These are phyloP conservation scores for Erebia ligea DNA, from an alignment of 2,888 invertebrate species.

Conservation along the genomic window DNA sequence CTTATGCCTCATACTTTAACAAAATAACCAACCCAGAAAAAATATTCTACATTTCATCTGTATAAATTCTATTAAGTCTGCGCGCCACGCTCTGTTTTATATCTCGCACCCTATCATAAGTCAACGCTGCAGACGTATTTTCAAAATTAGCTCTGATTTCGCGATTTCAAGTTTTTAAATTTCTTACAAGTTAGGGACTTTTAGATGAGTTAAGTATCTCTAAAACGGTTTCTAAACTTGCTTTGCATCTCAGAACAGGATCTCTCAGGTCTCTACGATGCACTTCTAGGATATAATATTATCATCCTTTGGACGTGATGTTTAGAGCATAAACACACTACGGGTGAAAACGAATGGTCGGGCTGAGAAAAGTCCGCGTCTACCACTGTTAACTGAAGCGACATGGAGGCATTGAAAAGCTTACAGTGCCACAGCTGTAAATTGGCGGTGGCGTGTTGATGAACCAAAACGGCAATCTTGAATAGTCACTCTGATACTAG, in stretches of 20 bases:
- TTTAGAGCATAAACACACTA: no score
- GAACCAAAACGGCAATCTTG: no score
- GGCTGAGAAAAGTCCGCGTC: no score
- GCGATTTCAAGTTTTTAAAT: slow-evolving; percentile 4
- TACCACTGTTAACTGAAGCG: no score
- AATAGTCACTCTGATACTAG: no score
- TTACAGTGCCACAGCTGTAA: no score
- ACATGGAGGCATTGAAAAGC: no score
- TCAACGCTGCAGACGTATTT: slow-evolving; percentile 11
- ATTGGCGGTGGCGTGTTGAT: no score
- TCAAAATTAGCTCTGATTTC: slow-evolving; percentile 23
- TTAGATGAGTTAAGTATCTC: slow-evolving; percentile 11
- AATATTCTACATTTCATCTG: slow-evolving; percentile 9
- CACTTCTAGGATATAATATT: not conserved
- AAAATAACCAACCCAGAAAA: not conserved
- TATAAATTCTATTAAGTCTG: slow-evolving; percentile 6
- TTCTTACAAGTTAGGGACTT: not conserved
- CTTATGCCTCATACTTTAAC: no score
- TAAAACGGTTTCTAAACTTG: slow-evolving; percentile 12
- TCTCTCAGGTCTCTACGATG: not conserved
- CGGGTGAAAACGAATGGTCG: no score
- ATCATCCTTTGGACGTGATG: no score
- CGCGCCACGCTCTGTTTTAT: slow-evolving; percentile 11
- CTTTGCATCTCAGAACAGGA: not conserved
- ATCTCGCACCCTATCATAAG: slow-evolving; percentile 11